Base-by-base conservation (phyloP, 35 echinoderm and acorn worm species). In the Chiridota heheva region DNA sequence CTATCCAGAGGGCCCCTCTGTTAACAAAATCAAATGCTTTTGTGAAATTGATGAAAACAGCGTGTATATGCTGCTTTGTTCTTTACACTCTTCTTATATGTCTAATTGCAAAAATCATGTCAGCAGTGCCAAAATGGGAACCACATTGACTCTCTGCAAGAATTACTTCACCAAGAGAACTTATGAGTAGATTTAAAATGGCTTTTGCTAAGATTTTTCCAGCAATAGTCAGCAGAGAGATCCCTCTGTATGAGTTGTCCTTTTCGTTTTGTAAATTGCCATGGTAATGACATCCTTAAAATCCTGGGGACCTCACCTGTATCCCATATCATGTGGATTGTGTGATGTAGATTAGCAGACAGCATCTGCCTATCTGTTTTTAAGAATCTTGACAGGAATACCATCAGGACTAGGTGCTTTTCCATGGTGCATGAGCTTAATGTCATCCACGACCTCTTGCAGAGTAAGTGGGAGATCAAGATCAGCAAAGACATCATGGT, bases 91-190 rank as follows among this genome's bases (percentile, higher is more conserved):
- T 53, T 89, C 68, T 38, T 64, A 69, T 42, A 60, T 91, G 82
- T 1, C 82, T 56, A 38, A 76, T 4, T 20, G 81, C 44, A 66
- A 90, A 90, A 36, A 90, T 69, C 87, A 90, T 83, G 40, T 89
- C 70, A 36, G 42, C 44, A 16, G 80, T 36, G 24, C 53, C 53
- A 18, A 46, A 17, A 12, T 82, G 32, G 53, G 80, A 91, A 46
- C 88, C 66, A 78, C 88, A 84, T 42, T 90, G 80, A n/a, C n/a
- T 49, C 68, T 82, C 78, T 5, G 78, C 67, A 10, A 81, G 30
- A 25, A 58, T 46, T 69, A 32, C 24, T 40, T 88, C 63, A 34
- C 51, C 62, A 71, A 72, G 29, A 32, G 76, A 26, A 26, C 4
- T 60, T n/a, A 60, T 60, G 18, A 60, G 18, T 3, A n/a, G 4